Percentiles rank a stretch among this genome's conserved stretches.
phyloP scores from a whole-genome alignment of 2,888 invertebrate species.

The Metacarcinus magister region DNA sequence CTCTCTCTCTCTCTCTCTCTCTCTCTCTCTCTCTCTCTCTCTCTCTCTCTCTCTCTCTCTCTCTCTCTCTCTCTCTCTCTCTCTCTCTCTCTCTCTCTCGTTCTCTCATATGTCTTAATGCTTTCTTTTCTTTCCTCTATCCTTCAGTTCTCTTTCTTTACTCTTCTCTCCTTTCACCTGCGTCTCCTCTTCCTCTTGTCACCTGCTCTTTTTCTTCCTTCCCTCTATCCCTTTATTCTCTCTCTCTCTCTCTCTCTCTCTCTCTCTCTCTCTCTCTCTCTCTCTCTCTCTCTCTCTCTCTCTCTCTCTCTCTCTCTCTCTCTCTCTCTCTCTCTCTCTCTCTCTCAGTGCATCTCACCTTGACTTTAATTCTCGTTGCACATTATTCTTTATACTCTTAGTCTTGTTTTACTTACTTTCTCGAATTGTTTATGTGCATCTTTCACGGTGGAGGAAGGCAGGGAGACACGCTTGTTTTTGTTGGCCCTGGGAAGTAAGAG shows the following conservation, averaged over 20 bases:
- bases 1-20: background rate
- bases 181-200: background rate
- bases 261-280: too few species aligned
- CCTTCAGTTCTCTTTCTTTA: background rate
- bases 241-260: too few species aligned
- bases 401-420: background rate
- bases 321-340: too few species aligned
- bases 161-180: background rate
- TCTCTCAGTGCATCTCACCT: too few species aligned
- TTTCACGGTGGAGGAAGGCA: background rate
- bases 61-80: background rate
- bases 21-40: slow-evolving; percentile 6
- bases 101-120: too few species aligned
- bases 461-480: background rate
- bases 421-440: background rate
- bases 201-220: background rate
- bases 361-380: too few species aligned
- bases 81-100: slow-evolving; percentile 3
- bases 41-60: slow-evolving; percentile 9
- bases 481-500: background rate
- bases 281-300: too few species aligned
- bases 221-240: too few species aligned
- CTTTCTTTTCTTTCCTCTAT: background rate
- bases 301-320: too few species aligned
- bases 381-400: background rate